Percentiles rank a stretch among this genome's conserved stretches.
phyloP scores from a whole-genome alignment of 2,888 invertebrate genomes.

The Eupithecia subumbrata region DNA sequence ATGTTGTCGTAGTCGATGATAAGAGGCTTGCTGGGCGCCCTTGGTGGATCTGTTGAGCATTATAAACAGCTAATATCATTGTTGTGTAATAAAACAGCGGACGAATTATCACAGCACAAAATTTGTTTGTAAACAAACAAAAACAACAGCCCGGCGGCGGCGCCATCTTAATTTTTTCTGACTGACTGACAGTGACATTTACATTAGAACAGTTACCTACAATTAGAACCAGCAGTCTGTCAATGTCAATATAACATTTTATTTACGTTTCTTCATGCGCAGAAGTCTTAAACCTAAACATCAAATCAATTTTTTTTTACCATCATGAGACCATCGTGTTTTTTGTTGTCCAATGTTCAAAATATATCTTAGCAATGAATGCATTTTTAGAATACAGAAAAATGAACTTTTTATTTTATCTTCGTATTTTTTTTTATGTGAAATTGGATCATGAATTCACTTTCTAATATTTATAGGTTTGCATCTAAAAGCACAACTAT shows the following conservation, averaged over 20 bases:
- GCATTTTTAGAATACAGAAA: neutral
- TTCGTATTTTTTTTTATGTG: neutral
- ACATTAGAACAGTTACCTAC: no score
- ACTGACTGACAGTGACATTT: constrained; percentile 11
- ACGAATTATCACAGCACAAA: constrained; percentile 5
- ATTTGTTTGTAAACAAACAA: constrained; percentile 48
- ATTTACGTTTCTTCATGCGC: neutral
- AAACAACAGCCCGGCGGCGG: neutral
- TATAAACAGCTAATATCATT: constrained; percentile 9
- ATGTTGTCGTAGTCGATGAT: constrained; percentile 97
- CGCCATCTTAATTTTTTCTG: no score
- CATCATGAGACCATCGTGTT: neutral
- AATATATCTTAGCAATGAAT: neutral
- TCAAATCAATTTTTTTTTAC: neutral
- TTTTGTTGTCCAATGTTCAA: neutral
- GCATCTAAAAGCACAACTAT: neutral
- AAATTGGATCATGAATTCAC: neutral
- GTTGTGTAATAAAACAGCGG: neutral
- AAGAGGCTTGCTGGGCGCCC: constrained; percentile 94
- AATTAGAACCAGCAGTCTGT: neutral
- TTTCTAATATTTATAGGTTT: neutral
- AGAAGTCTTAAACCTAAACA: neutral
- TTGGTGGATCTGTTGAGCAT: constrained; percentile 89
- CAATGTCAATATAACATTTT: neutral
- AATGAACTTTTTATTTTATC: neutral